These are phyloP conservation scores for Pseudomugil gertrudae DNA, from an alignment of 2,797 vertebrate genomes.

Conservation along the genomic window DNA sequence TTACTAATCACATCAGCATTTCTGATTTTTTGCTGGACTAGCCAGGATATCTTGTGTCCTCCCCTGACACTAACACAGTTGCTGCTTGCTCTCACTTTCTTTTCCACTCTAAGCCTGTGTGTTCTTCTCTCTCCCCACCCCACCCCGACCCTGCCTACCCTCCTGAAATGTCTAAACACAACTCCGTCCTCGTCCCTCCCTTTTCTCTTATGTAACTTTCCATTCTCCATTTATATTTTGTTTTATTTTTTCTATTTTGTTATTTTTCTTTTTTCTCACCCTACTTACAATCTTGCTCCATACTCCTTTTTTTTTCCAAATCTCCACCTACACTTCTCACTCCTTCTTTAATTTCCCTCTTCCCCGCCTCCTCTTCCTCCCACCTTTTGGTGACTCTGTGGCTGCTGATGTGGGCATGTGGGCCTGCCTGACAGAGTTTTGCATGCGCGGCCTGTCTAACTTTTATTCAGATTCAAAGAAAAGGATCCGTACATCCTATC, in stretches of 20 bases:
- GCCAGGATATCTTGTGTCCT: conserved; percentile 50
- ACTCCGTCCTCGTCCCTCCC: conserved; percentile 73
- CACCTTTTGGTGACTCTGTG: conserved; percentile 83
- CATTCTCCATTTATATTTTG: neutral
- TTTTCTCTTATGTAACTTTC: conserved; percentile 27
- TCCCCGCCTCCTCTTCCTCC: conserved; percentile 73
- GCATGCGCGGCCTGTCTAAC: conserved; percentile 99
- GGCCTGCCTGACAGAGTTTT: conserved; percentile 94
- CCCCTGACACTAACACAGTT: conserved; percentile 66
- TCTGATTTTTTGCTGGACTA: conserved; percentile 47
- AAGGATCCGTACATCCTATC: conserved; percentile 99
- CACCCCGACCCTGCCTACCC: conserved; percentile 52
- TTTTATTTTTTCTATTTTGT: conserved; percentile 18
- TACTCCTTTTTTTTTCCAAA: conserved; percentile 10
- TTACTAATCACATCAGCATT: conserved; percentile 37
- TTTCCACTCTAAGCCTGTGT: conserved; percentile 89
- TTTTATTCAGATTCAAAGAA: conserved; percentile 99
- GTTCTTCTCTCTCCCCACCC: conserved; percentile 86
- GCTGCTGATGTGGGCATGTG: conserved; percentile 94
- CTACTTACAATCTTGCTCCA: conserved; percentile 7
- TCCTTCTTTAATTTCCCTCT: conserved; percentile 8
- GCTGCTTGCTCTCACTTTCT: conserved; percentile 83
- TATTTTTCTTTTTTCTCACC: neutral
- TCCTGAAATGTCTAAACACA: conserved; percentile 9
- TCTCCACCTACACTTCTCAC: conserved; percentile 15